These are phyloP conservation scores for Pseudanteris insignis DNA, from an alignment of 2,888 invertebrate species.

Conservation along the genomic window DNA sequence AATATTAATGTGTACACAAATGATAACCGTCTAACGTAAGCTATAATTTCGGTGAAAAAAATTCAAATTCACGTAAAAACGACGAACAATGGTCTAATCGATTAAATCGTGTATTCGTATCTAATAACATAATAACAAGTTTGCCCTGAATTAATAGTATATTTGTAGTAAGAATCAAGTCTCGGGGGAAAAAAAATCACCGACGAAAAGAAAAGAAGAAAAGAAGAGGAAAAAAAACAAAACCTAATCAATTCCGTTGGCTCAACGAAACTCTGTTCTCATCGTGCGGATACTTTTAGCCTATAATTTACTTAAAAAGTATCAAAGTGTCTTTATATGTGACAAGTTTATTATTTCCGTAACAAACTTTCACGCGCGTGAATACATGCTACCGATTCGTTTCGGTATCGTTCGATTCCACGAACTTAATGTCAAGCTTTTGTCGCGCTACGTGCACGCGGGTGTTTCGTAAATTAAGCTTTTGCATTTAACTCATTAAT, in stretches of 20 bases:
- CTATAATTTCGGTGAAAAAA: no score
- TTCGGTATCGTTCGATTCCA: constrained; percentile 30
- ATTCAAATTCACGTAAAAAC: no score
- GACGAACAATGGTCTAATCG: no score
- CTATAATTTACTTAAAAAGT: constrained; percentile 38
- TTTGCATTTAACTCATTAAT: constrained; percentile 35
- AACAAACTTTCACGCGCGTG: constrained; percentile 42
- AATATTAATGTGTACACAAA: no score
- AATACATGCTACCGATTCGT: constrained; percentile 38
- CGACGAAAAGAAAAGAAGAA: constrained; percentile 1
- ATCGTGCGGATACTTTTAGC: constrained; percentile 33
- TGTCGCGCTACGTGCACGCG: constrained; percentile 33
- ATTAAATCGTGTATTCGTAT: no score
- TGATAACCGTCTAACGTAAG: no score
- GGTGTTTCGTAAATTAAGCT: constrained; percentile 34
- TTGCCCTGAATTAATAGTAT: constrained; percentile 1
- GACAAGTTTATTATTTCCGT: constrained; percentile 45
- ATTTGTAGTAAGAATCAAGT: no score
- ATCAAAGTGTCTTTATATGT: constrained; percentile 41
- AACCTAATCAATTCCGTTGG: constrained; percentile 18
- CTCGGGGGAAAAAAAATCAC: constrained; percentile 1
- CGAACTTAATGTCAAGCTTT: constrained; percentile 40
- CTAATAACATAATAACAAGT: constrained; percentile 7
- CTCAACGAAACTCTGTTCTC: constrained; percentile 14
- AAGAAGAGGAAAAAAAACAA: neutral